Evolutionary conservation across 2,113 vertebrate genomes (phyloP).

Genomic region (Psittacara wagleri): DNA sequence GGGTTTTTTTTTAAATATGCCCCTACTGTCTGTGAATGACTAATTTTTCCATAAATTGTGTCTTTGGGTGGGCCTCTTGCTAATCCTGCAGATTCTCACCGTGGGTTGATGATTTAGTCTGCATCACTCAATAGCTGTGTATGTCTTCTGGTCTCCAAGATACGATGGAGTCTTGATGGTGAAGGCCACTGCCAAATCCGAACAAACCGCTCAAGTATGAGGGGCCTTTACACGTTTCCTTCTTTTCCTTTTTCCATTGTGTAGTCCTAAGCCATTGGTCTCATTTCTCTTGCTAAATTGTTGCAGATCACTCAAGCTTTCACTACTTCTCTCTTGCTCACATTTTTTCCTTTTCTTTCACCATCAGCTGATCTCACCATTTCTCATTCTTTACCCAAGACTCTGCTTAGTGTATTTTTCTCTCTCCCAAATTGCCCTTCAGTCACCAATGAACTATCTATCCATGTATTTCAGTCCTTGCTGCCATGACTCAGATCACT

Average conservation of each 20-base stretch:
- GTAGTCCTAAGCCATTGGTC: background rate
- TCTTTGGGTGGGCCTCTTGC: background rate
- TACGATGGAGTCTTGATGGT: background rate
- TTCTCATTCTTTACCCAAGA: background rate
- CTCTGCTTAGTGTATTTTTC: background rate
- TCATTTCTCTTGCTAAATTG: background rate
- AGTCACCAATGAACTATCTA: background rate
- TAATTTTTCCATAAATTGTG: conserved; percentile 27
- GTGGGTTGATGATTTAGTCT: background rate
- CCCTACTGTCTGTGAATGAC: background rate
- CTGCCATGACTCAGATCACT: background rate
- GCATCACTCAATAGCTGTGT: background rate
- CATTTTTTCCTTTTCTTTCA: background rate
- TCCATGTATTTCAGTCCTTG: background rate
- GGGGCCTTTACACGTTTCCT: background rate
- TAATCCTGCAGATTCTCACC: background rate
- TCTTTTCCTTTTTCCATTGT: conserved; percentile 3
- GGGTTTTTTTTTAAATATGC: background rate
- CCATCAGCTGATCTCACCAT: background rate
- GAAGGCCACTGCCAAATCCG: background rate
- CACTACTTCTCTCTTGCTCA: background rate
- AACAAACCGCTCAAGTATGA: background rate
- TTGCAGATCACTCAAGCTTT: background rate
- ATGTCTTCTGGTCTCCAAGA: conserved; percentile 45
- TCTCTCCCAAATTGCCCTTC: background rate